Evolutionary conservation across 2,888 invertebrate species (phyloP).

Genomic region (Vesta saturnalis): DNA sequence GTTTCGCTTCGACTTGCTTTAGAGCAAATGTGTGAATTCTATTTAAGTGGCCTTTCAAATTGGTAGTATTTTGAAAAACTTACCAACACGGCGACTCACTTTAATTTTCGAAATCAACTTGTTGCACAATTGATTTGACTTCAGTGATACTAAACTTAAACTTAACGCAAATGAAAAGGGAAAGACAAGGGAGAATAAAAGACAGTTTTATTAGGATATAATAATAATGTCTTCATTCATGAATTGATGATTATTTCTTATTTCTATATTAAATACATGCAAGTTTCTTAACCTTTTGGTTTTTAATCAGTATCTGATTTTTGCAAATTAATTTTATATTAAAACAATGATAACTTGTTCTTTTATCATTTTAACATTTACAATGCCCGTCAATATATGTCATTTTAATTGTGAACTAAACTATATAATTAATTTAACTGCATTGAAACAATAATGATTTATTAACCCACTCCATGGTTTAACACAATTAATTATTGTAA

Average conservation of each 20-base stretch:
- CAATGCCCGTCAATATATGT: not conserved
- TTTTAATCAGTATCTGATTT: conserved; percentile 5
- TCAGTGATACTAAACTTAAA: too few species aligned
- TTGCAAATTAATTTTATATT: conserved; percentile 26
- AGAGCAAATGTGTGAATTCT: too few species aligned
- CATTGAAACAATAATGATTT: not conserved
- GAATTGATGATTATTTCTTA: conserved; percentile 29
- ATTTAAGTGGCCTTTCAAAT: too few species aligned
- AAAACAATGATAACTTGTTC: not conserved
- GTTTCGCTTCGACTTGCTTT: too few species aligned
- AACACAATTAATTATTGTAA: not conserved
- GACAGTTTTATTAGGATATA: too few species aligned
- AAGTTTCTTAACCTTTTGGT: conserved; percentile 9
- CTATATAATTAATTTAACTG: conserved; percentile 1
- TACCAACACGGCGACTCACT: too few species aligned
- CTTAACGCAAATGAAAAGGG: too few species aligned
- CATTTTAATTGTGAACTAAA: not conserved
- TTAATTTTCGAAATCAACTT: too few species aligned
- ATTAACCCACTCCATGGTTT: not conserved
- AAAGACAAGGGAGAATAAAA: too few species aligned
- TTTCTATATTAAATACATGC: conserved; percentile 30
- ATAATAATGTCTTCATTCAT: conserved; percentile 4
- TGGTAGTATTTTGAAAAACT: too few species aligned
- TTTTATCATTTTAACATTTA: not conserved
- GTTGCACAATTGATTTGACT: too few species aligned